These are phyloP conservation scores for Chrysomela aeneicollis DNA, from an alignment of 2,888 invertebrate species.

Conservation along the genomic window DNA sequence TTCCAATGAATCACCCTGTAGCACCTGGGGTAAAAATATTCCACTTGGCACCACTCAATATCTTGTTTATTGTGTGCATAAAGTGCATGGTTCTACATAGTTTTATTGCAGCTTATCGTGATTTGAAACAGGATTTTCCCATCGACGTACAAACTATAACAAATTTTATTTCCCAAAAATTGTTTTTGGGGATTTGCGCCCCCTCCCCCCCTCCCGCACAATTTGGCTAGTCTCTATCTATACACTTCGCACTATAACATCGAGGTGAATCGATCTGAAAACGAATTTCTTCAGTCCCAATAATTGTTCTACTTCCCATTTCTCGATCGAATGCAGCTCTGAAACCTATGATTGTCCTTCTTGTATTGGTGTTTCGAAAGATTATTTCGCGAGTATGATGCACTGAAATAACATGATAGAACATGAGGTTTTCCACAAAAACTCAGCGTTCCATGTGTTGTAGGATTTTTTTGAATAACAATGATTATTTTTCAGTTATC, in stretches of 20 bases:
- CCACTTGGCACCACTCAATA: conserved; percentile 20
- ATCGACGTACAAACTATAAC: conserved; percentile 54
- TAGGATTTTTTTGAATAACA: too few relatives aligned
- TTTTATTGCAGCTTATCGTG: conserved; percentile 51
- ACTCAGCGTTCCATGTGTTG: too few relatives aligned
- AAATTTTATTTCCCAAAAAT: conserved; percentile 27
- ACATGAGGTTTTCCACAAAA: too few relatives aligned
- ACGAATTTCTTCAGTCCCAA: too few relatives aligned
- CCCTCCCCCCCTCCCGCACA: conserved; percentile 16
- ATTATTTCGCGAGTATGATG: too few relatives aligned
- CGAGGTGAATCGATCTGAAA: conserved; percentile 43
- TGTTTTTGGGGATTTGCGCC: conserved; percentile 20
- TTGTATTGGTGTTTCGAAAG: not conserved
- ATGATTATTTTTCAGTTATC: conserved; percentile 19
- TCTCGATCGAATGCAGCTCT: too few relatives aligned
- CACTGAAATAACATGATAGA: too few relatives aligned
- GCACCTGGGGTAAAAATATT: too few relatives aligned
- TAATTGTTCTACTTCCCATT: too few relatives aligned
- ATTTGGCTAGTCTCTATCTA: conserved; percentile 39
- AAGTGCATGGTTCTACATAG: conserved; percentile 51
- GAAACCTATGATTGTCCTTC: conserved; percentile 55
- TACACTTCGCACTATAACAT: conserved; percentile 57
- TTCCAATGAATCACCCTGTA: too few relatives aligned
- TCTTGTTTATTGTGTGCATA: conserved; percentile 48
- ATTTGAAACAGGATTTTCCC: conserved; percentile 39